Evolutionary conservation across 2,888 invertebrate genomes (phyloP).

Genomic region (Pyrrhosoma nymphula): DNA sequence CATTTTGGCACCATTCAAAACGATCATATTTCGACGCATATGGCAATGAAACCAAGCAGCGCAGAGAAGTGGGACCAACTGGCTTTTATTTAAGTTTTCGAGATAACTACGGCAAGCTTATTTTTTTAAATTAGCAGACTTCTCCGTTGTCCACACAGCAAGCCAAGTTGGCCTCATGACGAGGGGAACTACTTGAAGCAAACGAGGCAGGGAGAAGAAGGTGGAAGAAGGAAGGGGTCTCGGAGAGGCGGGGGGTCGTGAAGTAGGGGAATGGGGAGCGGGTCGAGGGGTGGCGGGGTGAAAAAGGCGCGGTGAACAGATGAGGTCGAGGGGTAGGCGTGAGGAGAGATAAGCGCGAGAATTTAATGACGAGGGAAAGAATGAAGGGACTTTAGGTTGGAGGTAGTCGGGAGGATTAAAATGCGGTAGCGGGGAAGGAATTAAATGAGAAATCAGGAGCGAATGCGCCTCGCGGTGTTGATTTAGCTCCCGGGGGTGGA

Average conservation of each 20-base stretch:
- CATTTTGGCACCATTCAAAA: too few species aligned
- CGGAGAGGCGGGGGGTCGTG: neutral
- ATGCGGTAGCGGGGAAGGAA: neutral
- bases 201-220: too few species aligned
- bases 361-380: neutral
- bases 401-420: neutral
- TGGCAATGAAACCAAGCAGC: too few species aligned
- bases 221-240: neutral
- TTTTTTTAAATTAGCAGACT: too few species aligned
- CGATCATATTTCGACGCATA: too few species aligned
- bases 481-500: neutral
- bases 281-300: neutral
- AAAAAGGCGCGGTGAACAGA: neutral
- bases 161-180: too few species aligned
- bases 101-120: too few species aligned
- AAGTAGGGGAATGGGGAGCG: neutral
- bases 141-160: too few species aligned
- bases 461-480: neutral
- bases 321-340: neutral
- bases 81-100: too few species aligned
- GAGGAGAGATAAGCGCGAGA: neutral
- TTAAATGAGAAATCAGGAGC: slow-evolving; percentile 1
- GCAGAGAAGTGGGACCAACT: too few species aligned
- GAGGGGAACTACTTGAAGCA: too few species aligned
- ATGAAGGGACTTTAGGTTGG: neutral